Base-by-base conservation (phyloP, 2,113 vertebrate species). In the Phalacrocorax pelagicus region DNA sequence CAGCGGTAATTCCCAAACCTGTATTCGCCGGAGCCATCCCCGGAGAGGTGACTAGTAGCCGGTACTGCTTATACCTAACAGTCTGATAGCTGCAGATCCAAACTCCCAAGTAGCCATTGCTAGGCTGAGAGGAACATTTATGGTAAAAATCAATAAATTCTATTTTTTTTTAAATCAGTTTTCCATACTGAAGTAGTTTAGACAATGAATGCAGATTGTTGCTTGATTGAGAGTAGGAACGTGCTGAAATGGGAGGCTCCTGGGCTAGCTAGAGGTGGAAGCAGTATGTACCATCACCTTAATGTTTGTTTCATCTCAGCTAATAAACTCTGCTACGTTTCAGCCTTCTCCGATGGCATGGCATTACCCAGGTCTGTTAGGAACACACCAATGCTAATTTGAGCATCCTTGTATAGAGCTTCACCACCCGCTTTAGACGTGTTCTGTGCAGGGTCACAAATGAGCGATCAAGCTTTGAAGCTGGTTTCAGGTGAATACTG, bases 1-100 rank as follows among this genome's bases (percentile, higher is more conserved):
- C 95, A 94, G 97, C 22, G 95, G 94, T 21, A 82, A 62, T 26
- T 83, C 47, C 75, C 70, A 71, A 88, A 67, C 8, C 46, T 59
- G 36, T 26, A 15, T 15, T 66, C 0, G 0, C 34, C 9, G 10
- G 52, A 71, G 55, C 21, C 30, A 7, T 8, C 62, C 38, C 38
- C 2, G 1, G 4, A 11, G 58, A 59, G 15, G 3, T 38, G 49
- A 36, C 65, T 21, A 23, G n/a, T 12, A 61, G n/a, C 67, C 4
- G 2, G n/a, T 47, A 7, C 26, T 12, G 52, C 19, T 52, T 62
- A 12, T 6, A 29, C 21, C 27, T 17, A 20, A 47, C 38, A 44
- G 9, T 7, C 22, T 29, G 26, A 26, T 0, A 86, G 42, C 61
- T 86, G 44, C 40, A 47, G 44, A 42, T 52, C 47, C 81, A 55